These are phyloP conservation scores for Agrotis clavis DNA, from an alignment of 2,888 invertebrate genomes.

Conservation along the genomic window DNA sequence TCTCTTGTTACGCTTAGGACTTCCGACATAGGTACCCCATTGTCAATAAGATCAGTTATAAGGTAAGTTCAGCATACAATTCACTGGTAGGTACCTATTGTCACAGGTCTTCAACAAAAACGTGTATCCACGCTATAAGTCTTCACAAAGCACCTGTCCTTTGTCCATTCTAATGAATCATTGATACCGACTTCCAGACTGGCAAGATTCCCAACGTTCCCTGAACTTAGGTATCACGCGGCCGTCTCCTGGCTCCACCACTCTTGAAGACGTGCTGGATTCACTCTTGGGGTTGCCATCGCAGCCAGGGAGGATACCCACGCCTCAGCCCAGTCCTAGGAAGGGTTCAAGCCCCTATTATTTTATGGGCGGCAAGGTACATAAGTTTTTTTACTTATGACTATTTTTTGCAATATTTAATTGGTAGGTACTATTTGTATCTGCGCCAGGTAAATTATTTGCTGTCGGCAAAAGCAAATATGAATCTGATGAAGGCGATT, in stretches of 20 bases:
- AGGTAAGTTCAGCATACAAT: slow-evolving; percentile 40
- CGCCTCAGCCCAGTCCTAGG: slow-evolving; percentile 91
- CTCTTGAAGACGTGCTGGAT: slow-evolving; percentile 98
- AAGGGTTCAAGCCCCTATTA: slow-evolving; percentile 88
- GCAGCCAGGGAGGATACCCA: slow-evolving; percentile 94
- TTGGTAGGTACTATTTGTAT: background rate
- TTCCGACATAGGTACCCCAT: slow-evolving; percentile 1
- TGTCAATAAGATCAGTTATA: background rate
- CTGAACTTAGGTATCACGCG: slow-evolving; percentile 91
- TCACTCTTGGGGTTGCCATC: slow-evolving; percentile 96
- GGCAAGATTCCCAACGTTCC: slow-evolving; percentile 88
- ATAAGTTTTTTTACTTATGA: slow-evolving; percentile 53
- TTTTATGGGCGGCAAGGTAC: slow-evolving; percentile 88
- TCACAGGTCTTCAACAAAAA: slow-evolving; percentile 2
- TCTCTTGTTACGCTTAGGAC: slow-evolving; percentile 6
- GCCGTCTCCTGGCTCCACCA: slow-evolving; percentile 95
- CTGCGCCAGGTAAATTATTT: background rate
- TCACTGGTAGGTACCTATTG: slow-evolving; percentile 5
- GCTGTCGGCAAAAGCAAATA: background rate
- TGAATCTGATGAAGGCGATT: background rate
- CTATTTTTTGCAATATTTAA: slow-evolving; percentile 12
- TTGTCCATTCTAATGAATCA: slow-evolving; percentile 61
- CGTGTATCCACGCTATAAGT: slow-evolving; percentile 5
- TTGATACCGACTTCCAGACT: slow-evolving; percentile 83
- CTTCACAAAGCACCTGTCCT: slow-evolving; percentile 37